A percentile compares a stretch with the other conserved stretches of the same genome.
phyloP scores from a whole-genome alignment of 2,797 vertebrate species.

The Hydrolagus colliei region DNA sequence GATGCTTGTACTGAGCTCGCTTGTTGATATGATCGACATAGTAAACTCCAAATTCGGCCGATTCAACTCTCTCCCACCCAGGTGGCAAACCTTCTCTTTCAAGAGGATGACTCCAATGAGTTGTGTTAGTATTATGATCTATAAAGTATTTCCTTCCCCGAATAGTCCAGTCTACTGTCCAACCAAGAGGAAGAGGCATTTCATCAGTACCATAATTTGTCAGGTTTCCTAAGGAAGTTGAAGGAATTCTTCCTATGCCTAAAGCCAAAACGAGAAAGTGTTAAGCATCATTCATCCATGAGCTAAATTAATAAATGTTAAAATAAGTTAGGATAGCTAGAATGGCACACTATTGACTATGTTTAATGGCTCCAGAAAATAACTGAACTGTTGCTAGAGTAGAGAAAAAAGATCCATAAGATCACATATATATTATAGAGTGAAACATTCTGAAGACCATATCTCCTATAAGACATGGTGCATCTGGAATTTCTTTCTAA shows the following conservation, averaged over 20 bases:
- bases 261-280: slow-evolving; percentile 26
- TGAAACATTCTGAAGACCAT: no score
- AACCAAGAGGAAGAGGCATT: slow-evolving; percentile 82
- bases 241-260: slow-evolving; percentile 89
- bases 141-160: slow-evolving; percentile 95
- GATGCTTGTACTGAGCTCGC: slow-evolving; percentile 88
- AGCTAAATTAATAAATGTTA: no score
- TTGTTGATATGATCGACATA: slow-evolving; percentile 97
- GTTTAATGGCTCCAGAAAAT: no score
- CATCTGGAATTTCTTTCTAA: no score
- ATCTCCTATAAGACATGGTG: no score
- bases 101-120: slow-evolving; percentile 95
- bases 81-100: slow-evolving; percentile 91
- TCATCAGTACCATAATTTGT: slow-evolving; percentile 81
- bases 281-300: background rate
- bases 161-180: slow-evolving; percentile 97
- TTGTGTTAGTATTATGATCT: slow-evolving; percentile 96
- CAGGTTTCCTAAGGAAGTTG: slow-evolving; percentile 92
- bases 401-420: no score
- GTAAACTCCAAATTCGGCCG: slow-evolving; percentile 86
- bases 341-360: no score
- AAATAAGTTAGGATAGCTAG: no score
- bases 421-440: no score
- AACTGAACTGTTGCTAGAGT: no score
- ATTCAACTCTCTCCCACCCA: slow-evolving; percentile 94